phyloP scores from a whole-genome alignment of 2,113 vertebrate species.

The Pipra filicauda region DNA sequence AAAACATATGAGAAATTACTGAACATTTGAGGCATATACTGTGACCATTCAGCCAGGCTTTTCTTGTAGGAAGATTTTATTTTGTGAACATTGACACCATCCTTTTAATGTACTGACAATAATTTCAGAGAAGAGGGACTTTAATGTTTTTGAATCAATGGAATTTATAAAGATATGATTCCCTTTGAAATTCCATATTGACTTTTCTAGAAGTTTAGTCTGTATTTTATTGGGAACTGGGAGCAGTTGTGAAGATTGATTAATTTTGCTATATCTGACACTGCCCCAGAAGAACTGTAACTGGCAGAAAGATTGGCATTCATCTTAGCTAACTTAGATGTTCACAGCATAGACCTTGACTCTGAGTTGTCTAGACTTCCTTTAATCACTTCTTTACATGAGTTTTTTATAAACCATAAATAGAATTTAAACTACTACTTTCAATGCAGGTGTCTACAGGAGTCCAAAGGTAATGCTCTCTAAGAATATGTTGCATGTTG shows the following conservation, averaged over 20 bases:
- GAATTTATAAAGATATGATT: neutral
- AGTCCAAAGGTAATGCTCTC: neutral
- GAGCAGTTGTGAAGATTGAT: slow-evolving; percentile 5
- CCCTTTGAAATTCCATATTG: slow-evolving; percentile 35
- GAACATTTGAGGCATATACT: neutral
- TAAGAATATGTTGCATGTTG: neutral
- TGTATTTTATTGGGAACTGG: neutral
- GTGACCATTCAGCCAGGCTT: neutral
- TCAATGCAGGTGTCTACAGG: neutral
- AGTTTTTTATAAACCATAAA: neutral
- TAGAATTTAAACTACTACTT: slow-evolving; percentile 8
- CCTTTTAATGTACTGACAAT: neutral
- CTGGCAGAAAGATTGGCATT: neutral
- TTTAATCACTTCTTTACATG: neutral
- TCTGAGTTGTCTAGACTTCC: neutral
- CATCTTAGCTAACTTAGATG: neutral
- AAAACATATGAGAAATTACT: neutral
- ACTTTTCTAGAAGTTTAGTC: slow-evolving; percentile 17
- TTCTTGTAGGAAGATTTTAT: neutral
- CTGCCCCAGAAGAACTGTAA: slow-evolving; percentile 4
- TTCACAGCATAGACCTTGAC: neutral
- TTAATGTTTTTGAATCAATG: slow-evolving; percentile 26
- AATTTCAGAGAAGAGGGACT: neutral
- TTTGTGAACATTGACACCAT: neutral
- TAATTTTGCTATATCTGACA: neutral